Percentiles rank a stretch among this genome's conserved stretches.
Evolutionary conservation across 2,888 invertebrate genomes (phyloP).

Genomic region (Siphlonurus alternatus): DNA sequence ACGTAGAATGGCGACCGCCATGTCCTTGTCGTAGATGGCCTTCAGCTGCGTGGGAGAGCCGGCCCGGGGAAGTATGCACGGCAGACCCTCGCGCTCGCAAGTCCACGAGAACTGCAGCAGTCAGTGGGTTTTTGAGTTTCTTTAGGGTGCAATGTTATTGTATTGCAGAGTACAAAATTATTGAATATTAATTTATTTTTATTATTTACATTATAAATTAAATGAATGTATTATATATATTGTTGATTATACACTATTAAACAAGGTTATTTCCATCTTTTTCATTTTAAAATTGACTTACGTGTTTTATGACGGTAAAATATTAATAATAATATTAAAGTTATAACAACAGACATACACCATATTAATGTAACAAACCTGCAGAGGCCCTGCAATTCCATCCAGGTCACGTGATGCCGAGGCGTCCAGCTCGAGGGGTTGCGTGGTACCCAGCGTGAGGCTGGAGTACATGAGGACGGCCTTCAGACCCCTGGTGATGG

Average conservation of each 20-base stretch:
- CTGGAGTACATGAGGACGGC: constrained; percentile 6
- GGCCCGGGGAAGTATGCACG: constrained; percentile 8
- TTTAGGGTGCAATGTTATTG: too few species aligned
- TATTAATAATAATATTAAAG: too few species aligned
- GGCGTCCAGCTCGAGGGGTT: constrained; percentile 11
- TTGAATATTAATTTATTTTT: too few species aligned
- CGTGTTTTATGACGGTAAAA: too few species aligned
- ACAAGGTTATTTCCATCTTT: too few species aligned
- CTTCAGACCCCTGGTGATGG: constrained; percentile 7
- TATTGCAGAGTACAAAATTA: too few species aligned
- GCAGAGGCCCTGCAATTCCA: constrained; percentile 7
- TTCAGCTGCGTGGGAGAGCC: constrained; percentile 7
- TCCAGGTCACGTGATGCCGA: constrained; percentile 11
- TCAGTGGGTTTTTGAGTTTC: too few species aligned
- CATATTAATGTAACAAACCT: too few species aligned
- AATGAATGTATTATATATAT: too few species aligned
- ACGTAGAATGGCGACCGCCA: constrained; percentile 7
- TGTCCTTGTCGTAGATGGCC: constrained; percentile 2
- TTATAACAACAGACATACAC: neutral
- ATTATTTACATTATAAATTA: too few species aligned
- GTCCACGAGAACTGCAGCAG: constrained; percentile 10
- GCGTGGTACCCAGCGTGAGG: constrained; percentile 11
- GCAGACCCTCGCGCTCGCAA: constrained; percentile 5
- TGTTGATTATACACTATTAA: too few species aligned
- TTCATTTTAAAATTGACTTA: too few species aligned